Conservation (phyloP, 2,888 invertebrate species). For the Athrips mouffetella region DNA sequence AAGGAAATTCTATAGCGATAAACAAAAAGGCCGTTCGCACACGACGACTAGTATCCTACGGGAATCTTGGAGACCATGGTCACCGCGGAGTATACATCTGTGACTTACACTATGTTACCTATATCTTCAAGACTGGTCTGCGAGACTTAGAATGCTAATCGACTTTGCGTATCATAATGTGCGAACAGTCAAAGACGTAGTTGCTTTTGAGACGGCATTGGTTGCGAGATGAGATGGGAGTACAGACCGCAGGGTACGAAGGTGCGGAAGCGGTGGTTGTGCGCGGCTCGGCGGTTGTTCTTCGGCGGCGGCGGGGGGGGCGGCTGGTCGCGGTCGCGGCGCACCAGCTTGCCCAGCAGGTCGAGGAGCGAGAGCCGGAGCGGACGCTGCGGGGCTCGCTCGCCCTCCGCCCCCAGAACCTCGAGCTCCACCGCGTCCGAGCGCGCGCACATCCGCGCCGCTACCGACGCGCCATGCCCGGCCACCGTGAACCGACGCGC, state of each 20-base stretch:
- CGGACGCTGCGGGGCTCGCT: conserved; percentile 85
- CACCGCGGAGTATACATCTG: no score
- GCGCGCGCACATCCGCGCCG: conserved; percentile 87
- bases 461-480: conserved; percentile 81
- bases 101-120: no score
- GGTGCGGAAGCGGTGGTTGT: conserved; percentile 78
- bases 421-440: conserved; percentile 88
- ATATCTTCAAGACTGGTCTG: no score
- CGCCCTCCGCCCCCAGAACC: conserved; percentile 88
- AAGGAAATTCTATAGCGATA: conserved; percentile 28
- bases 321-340: conserved; percentile 70
- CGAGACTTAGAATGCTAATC: no score
- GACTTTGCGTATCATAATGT: no score
- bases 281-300: conserved; percentile 57
- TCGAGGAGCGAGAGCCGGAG: conserved; percentile 83
- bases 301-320: conserved; percentile 52
- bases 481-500: no score
- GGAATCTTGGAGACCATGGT: no score
- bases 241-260: conserved; percentile 73
- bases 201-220: no score
- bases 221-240: conserved; percentile 26
- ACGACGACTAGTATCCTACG: no score
- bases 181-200: no score
- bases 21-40: conserved; percentile 20
- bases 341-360: conserved; percentile 80